Evolutionary conservation across 2,888 invertebrate species (phyloP), one percentile per base, ranked within the genome.

Genomic region (Rhabditoides inermis): DNA sequence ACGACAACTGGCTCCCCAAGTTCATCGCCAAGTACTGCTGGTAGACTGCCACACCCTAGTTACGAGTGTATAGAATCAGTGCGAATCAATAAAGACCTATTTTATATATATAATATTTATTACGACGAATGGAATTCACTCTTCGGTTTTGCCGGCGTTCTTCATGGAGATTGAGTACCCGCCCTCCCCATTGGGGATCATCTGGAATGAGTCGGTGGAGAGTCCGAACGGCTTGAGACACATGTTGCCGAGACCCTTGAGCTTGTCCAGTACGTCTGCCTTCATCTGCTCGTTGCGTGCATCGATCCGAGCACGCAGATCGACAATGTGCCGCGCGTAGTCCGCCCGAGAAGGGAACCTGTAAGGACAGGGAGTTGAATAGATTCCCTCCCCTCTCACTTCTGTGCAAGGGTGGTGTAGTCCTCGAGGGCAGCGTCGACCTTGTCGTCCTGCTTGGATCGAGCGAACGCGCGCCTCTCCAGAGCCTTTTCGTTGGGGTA

Each of bases 1-100:
- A 71, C 61, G 72, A 72, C 58, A 63, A 66, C 37, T 71, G 65
- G 62, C 53, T 73, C 49, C 73, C 73, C 40, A 55, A 70, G 48
- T 53, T 46, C 44, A 58, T 70, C 23, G 55, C 47, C 35, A 61
- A 62, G 47, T 65, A 58, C 45, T 56, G 72, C 57, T 69, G 67
- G 65, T 73, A 68, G 58, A 61, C n/a, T n/a, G n/a, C n/a, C n/a
- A n/a, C n/a, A n/a, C n/a, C n/a, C n/a, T n/a, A n/a, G n/a, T n/a
- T n/a, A n/a, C n/a, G n/a, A n/a, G n/a, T n/a, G n/a, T n/a, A n/a
- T n/a, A n/a, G n/a, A n/a, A n/a, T n/a, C n/a, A n/a, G n/a, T n/a
- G n/a, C n/a, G n/a, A n/a, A n/a, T n/a, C n/a, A n/a, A n/a, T n/a
- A n/a, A n/a, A n/a, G n/a, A n/a, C n/a, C n/a, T n/a, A n/a, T n/a